Evolutionary conservation across 2,113 vertebrate genomes (phyloP).

Genomic region (Poeciliopsis retropinna): DNA sequence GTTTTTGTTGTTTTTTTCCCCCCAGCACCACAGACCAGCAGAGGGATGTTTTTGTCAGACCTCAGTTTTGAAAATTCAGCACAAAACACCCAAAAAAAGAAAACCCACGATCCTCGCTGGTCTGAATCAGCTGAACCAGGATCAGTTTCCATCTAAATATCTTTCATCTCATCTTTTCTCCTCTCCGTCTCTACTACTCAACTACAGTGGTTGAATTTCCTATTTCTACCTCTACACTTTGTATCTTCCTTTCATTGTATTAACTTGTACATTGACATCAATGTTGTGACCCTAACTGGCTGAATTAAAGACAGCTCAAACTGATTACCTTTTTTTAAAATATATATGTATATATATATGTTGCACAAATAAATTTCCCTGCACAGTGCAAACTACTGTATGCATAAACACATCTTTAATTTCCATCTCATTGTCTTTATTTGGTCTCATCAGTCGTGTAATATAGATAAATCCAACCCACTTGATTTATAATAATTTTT

Average conservation of each 20-base stretch:
- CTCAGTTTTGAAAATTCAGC: background rate
- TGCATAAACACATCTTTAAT: slow-evolving; percentile 66
- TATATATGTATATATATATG: slow-evolving; percentile 1
- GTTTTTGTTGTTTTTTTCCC: background rate
- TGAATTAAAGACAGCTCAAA: slow-evolving; percentile 19
- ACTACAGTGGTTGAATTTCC: slow-evolving; percentile 33
- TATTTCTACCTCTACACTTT: slow-evolving; percentile 65
- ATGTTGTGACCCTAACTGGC: slow-evolving; percentile 23
- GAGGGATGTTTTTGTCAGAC: background rate
- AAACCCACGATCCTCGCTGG: background rate
- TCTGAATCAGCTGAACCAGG: slow-evolving; percentile 26
- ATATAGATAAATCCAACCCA: slow-evolving; percentile 76
- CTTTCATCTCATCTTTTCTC: slow-evolving; percentile 10
- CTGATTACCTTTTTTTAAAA: slow-evolving; percentile 35
- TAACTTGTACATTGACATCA: slow-evolving; percentile 23
- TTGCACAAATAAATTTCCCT: slow-evolving; percentile 70
- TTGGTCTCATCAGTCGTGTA: slow-evolving; percentile 71
- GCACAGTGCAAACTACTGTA: slow-evolving; percentile 81
- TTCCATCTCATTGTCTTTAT: slow-evolving; percentile 61
- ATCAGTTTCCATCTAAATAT: background rate
- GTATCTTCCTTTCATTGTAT: slow-evolving; percentile 23
- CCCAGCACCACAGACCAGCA: slow-evolving; percentile 26
- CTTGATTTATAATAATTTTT: slow-evolving; percentile 73
- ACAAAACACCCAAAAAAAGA: background rate
- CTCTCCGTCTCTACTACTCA: slow-evolving; percentile 8